Evolutionary conservation across 2,888 invertebrate genomes (phyloP), one percentile per base, ranked within the genome.

Genomic region (Tachina grossa): DNA sequence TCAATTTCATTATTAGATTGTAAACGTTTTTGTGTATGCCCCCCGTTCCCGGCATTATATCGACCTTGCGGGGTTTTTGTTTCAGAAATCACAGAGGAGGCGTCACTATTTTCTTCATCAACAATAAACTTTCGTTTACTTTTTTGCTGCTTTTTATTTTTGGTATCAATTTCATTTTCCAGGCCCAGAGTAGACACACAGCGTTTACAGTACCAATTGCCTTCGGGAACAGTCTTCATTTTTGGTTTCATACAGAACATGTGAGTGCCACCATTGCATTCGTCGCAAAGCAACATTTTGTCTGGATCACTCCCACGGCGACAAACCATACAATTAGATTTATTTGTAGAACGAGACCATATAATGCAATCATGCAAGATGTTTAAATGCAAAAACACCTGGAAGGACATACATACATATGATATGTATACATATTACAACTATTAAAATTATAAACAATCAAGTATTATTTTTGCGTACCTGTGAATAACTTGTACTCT

Each of bases 191-290:
- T 88, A 9, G 86, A 88, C 2, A 90, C 90, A 92, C 98, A 98
- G 82, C 94, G 95, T 41, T 95, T 94, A 90, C 98, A 98, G 93
- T 96, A 98, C 98, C 98, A 98, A 91, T 98, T 97, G 10, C 97
- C 98, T 88, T 95, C 94, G 1, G 98, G 98, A 85, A 98, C 95
- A 92, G 95, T 94, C 96, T 94, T 95, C 82, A 98, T 94, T 92
- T 97, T 96, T 6, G 99, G 98, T 92, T 97, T 98, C 87, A 98
- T 94, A 91, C 99, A 99, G 93, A 97, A 98, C 90, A 98, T 94
- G 93, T 99, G 99, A 89, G 98, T 97, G 61, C 98, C 98, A 89
- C 96, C 95, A 91, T 99, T 98, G 92, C 99, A 99, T 3, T 95
- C 96, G 91, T 98, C 98, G 91, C 99, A 99, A 10, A 99, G 94